phyloP scores from a whole-genome alignment of 2,113 vertebrate genomes.

The Vidua macroura region DNA sequence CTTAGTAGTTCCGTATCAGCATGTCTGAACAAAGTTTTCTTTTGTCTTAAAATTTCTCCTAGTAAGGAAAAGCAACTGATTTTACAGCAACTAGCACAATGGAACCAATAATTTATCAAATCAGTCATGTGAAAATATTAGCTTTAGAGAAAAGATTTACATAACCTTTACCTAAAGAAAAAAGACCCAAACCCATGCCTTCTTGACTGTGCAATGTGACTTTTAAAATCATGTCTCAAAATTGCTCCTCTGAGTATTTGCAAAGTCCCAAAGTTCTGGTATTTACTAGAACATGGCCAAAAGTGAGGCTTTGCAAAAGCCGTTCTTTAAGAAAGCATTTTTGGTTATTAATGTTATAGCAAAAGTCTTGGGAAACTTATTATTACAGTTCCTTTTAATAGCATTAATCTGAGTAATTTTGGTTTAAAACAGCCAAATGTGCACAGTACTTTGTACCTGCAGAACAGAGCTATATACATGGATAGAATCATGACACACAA shows the following conservation, averaged over 20 bases:
- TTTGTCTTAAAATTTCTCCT: background rate
- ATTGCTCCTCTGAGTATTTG: background rate
- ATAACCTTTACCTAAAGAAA: background rate
- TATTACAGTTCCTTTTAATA: background rate
- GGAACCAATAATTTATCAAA: background rate
- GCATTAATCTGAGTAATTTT: background rate
- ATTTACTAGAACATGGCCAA: background rate
- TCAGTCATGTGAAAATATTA: background rate
- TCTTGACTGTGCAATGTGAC: background rate
- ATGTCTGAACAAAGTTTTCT: background rate
- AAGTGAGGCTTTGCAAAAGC: background rate
- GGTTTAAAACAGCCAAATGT: background rate
- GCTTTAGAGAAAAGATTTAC: background rate
- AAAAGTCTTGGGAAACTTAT: background rate
- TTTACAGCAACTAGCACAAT: background rate
- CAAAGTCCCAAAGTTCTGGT: background rate
- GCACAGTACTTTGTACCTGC: background rate
- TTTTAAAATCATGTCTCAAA: background rate
- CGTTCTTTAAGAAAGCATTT: background rate
- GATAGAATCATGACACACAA: background rate
- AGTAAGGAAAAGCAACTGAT: background rate
- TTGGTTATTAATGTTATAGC: background rate
- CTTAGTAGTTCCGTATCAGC: background rate
- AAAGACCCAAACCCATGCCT: background rate
- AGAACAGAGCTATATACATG: background rate